Evolutionary conservation across 2,113 vertebrate species (phyloP), one percentile per base, ranked within the genome.

Genomic region (Typhlomys cinereus): DNA sequence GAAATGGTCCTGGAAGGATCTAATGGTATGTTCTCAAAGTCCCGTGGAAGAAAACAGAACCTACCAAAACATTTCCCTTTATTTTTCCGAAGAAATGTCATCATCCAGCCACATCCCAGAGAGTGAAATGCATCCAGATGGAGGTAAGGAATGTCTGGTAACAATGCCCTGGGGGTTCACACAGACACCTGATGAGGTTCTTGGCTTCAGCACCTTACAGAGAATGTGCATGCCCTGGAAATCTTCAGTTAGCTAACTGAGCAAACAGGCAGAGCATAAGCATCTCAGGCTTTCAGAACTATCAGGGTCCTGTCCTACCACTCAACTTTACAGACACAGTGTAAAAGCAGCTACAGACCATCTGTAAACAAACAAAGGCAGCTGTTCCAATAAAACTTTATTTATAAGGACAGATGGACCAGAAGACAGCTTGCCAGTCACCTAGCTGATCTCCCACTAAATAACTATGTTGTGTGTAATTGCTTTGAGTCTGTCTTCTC

Each of bases 401-500:
- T 84, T 85, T 69, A 29, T 0, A 61, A 89, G 29, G n/a, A 84
- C 76, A 81, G 74, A 76, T 59, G 70, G 74, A 27, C 57, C 23
- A 71, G 34, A 52, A 91, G 31, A 79, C 83, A 44, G 20, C 67
- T 69, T 50, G 20, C 18, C 25, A 69, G 39, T 25, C 21, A 31
- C 27, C 41, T 76, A 13, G 20, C 8, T 84, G 41, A 48, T 92
- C 70, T 48, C 57, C 36, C 39, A n/a, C 12, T 20, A 86, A 50
- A n/a, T 39, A 71, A 66, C n/a, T 44, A 61, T 4, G 7, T 46
- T 34, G 25, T 54, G 52, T 64, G 73, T 41, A 31, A 59, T 62
- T 73, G 89, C 21, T 52, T 91, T 83, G 12, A 74, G 27, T 59
- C 46, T 94, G 4, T 93, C 62, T 92, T 57, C 64, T 74, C 20